phyloP scores from a whole-genome alignment of 2,888 invertebrate species.

The Sarcophaga rosellei region DNA sequence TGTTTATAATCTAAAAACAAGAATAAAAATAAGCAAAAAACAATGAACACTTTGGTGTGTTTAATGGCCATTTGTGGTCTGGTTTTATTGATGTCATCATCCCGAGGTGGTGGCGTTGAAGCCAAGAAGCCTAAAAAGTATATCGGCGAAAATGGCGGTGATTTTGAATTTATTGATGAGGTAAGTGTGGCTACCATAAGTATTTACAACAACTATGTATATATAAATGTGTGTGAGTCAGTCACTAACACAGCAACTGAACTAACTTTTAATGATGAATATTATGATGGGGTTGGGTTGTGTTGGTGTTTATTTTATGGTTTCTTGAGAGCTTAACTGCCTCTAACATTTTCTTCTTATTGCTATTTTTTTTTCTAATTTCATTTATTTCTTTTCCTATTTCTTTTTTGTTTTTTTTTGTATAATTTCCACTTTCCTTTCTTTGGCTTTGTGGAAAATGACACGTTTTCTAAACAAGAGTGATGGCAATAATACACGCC shows the following conservation, averaged over 20 bases:
- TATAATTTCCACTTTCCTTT: neutral
- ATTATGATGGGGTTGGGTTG: conserved; percentile 1
- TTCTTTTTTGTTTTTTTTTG: conserved; percentile 4
- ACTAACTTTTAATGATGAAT: neutral
- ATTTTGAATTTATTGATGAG: conserved; percentile 91
- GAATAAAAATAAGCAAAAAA: conserved; percentile 19
- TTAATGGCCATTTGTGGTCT: conserved; percentile 79
- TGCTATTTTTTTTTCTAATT: neutral
- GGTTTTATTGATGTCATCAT: conserved; percentile 80
- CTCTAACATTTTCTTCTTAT: conserved; percentile 18
- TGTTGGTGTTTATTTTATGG: conserved; percentile 48
- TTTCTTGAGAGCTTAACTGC: conserved; percentile 49
- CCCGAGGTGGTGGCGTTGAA: conserved; percentile 75
- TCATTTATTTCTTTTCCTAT: neutral
- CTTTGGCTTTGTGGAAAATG: conserved; percentile 10
- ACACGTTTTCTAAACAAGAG: conserved; percentile 15
- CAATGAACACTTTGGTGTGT: conserved; percentile 78
- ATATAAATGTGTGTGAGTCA: conserved; percentile 5
- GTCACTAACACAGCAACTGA: neutral
- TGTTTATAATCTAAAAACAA: neutral
- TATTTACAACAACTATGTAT: neutral
- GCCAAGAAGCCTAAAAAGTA: conserved; percentile 86
- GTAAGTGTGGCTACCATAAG: conserved; percentile 81
- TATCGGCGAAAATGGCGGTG: conserved; percentile 86
- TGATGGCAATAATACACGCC: conserved; percentile 56